Evolutionary conservation across 2,888 invertebrate genomes (phyloP).

Genomic region (Apoderus coryli): DNA sequence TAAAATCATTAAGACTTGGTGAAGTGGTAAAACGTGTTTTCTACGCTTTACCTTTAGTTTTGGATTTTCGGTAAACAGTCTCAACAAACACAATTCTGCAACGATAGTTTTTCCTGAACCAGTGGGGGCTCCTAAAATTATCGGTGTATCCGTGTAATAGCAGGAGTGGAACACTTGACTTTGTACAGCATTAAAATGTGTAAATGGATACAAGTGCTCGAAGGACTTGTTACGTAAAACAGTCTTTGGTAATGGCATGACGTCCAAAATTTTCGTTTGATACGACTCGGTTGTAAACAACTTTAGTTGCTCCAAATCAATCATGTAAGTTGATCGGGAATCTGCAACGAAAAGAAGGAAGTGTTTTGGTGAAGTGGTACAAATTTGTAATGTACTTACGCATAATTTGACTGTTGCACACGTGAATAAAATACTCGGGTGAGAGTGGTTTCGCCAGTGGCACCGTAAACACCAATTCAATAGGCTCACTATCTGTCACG

Average conservation of each 20-base stretch:
- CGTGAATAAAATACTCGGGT: constrained; percentile 78
- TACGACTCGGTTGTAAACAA: constrained; percentile 22
- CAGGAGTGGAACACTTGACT: constrained; percentile 95
- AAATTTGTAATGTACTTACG: too few relatives aligned
- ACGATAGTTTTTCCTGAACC: constrained; percentile 97
- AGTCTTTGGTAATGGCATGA: constrained; percentile 78
- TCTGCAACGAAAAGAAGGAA: constrained; percentile 32
- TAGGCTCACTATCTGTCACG: constrained; percentile 47
- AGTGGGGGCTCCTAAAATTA: constrained; percentile 88
- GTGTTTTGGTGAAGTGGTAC: too few relatives aligned
- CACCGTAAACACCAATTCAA: constrained; percentile 87
- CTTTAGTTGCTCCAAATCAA: constrained; percentile 22
- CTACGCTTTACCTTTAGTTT: constrained; percentile 64
- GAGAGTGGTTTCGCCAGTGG: constrained; percentile 85
- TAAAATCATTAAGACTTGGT: constrained; percentile 27
- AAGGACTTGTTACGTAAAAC: constrained; percentile 64
- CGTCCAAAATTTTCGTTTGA: constrained; percentile 54
- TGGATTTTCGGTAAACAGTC: constrained; percentile 72
- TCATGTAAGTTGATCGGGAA: constrained; percentile 43
- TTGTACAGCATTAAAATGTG: constrained; percentile 97
- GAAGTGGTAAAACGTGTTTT: too few relatives aligned
- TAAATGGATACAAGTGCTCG: constrained; percentile 76
- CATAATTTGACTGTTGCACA: constrained; percentile 77
- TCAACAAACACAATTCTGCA: constrained; percentile 93
- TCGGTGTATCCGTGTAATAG: constrained; percentile 88